These are phyloP conservation scores for Macrocentrus cingulum DNA, from an alignment of 1,140 invertebrate species.

Conservation along the genomic window DNA sequence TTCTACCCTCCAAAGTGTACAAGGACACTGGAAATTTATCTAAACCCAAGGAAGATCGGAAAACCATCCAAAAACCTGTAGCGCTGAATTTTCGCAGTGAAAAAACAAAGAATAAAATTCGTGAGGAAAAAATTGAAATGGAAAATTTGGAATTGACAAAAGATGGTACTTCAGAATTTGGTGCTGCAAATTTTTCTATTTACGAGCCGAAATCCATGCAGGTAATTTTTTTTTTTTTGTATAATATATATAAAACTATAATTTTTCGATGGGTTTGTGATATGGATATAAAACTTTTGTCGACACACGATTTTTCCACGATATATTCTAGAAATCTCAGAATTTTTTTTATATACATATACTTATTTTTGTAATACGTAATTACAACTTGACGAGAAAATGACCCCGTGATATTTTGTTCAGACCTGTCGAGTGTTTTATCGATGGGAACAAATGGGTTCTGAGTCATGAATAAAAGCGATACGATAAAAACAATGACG, in stretches of 20 bases:
- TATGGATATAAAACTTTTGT: no score
- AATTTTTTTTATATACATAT: no score
- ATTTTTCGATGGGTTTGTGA: no score
- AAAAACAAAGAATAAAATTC: constrained; percentile 34
- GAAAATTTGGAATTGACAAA: constrained; percentile 13
- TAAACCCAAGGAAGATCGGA: constrained; percentile 34
- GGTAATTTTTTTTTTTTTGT: constrained; percentile 61
- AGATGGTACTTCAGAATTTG: constrained; percentile 78
- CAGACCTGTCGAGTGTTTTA: not conserved
- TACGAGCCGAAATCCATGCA: constrained; percentile 80
- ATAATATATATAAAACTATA: no score
- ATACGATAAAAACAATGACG: no score
- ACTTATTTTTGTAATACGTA: no score
- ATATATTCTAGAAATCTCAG: no score
- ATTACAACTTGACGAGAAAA: no score
- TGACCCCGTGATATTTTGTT: not conserved
- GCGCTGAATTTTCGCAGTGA: constrained; percentile 59
- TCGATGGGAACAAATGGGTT: not conserved
- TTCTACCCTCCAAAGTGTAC: constrained; percentile 27
- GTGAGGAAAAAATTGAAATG: constrained; percentile 19
- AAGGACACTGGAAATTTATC: constrained; percentile 16
- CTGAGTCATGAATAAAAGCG: not conserved
- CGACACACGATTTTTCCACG: no score
- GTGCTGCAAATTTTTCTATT: constrained; percentile 72
- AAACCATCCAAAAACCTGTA: constrained; percentile 59